Base-by-base conservation (phyloP, 2,888 invertebrate genomes). In the Cetonia aurata region DNA sequence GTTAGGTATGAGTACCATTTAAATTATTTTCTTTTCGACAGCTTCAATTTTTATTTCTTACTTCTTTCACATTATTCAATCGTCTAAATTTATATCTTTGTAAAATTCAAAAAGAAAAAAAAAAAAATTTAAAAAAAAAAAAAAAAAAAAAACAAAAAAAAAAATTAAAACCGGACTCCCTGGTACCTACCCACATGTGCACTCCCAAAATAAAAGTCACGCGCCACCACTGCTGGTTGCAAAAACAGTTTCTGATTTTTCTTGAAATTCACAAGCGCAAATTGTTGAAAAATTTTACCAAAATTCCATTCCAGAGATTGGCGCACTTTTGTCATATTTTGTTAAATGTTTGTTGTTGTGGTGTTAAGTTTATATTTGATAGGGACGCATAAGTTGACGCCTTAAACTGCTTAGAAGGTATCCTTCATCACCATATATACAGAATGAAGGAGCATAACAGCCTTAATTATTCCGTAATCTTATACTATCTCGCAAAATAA, bases 181-280 rank as follows among this genome's bases (percentile, higher is more conserved):
- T n/a, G n/a, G n/a, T n/a, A n/a, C n/a, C n/a, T n/a, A n/a, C n/a
- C n/a, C n/a, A n/a, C n/a, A n/a, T n/a, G n/a, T n/a, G n/a, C n/a
- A n/a, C n/a, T n/a, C n/a, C n/a, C 53, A 31, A 53, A 19, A 19
- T 69, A 69, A 41, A 52, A 60, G 19, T 60, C 52, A 31, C 52
- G n/a, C n/a, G n/a, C n/a, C n/a, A n/a, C n/a, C n/a, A n/a, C 62
- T 48, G 60, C 41, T 41, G 17, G 42, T 19, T 67, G 55, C 31
- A 50, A 37, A 46, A 48, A 25, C 31, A 59, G 15, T 33, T 37
- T 59, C 33, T 59, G 59, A 37, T 62, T 62, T 48, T 62, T 62
- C 15, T 62, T 62, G 44, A 62, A 62, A 15, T 62, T 44, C 3
- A 62, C 25, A 62, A 44, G 44, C 10, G 62, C 62, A 48, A 62